Conservation (phyloP, 64 coral and sea anemone genomes). For the Acropora tenuis region DNA sequence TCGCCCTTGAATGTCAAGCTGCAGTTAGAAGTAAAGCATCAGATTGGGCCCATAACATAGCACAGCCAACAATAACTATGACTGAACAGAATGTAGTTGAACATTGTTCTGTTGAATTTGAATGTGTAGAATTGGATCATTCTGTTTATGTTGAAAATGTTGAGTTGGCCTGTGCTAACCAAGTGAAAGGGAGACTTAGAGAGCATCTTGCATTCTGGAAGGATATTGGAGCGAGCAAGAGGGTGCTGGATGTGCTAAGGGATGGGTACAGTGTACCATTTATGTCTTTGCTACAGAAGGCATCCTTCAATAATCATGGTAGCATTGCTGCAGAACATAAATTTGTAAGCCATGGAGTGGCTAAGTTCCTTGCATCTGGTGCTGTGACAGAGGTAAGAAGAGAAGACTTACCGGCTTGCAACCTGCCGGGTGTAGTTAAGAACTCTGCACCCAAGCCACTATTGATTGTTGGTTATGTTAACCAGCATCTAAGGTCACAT, state of each 20-base stretch:
- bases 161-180: constrained; percentile 28
- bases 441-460: constrained; percentile 27
- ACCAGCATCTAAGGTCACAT: constrained; percentile 48
- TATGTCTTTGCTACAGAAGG: constrained; percentile 15
- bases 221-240: constrained; percentile 25
- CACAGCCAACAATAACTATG: neutral
- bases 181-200: constrained; percentile 27
- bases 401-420: constrained; percentile 46
- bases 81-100: neutral
- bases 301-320: constrained; percentile 43
- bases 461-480: constrained; percentile 63
- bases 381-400: constrained; percentile 46
- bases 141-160: constrained; percentile 34
- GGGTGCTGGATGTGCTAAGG: constrained; percentile 56
- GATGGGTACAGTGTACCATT: constrained; percentile 69
- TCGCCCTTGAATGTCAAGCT: constrained; percentile 29
- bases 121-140: constrained; percentile 14
- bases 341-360: constrained; percentile 39
- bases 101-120: constrained; percentile 19
- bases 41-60: neutral
- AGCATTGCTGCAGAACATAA: constrained; percentile 2
- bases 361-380: constrained; percentile 54
- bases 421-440: constrained; percentile 46
- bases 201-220: constrained; percentile 58
- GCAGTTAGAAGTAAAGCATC: constrained; percentile 7